Evolutionary conservation across 2,888 invertebrate species (phyloP).

Genomic region (Dolichomitus sp.): DNA sequence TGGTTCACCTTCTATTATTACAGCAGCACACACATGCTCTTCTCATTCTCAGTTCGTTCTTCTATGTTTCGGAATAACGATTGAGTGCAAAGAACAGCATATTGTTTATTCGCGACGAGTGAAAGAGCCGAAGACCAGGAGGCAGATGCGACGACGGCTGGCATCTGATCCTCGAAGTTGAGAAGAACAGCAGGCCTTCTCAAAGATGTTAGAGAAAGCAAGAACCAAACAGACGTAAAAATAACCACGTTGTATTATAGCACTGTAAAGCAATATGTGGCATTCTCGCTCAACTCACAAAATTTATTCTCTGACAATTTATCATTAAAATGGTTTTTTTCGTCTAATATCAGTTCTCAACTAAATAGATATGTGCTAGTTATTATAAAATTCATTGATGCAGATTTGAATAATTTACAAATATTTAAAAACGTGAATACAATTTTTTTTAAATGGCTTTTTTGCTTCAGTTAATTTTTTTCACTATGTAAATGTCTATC

Average conservation of each 20-base stretch:
- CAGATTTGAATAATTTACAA: no score
- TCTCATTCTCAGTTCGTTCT: constrained; percentile 34
- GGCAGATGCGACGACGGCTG: constrained; percentile 11
- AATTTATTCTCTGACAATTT: not conserved
- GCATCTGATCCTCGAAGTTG: constrained; percentile 25
- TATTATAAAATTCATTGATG: not conserved
- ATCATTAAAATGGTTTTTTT: not conserved
- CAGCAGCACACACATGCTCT: constrained; percentile 4
- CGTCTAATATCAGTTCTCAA: not conserved
- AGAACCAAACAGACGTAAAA: constrained; percentile 47
- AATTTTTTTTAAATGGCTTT: no score
- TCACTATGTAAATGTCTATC: no score
- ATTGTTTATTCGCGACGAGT: constrained; percentile 58
- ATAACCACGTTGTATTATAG: constrained; percentile 46
- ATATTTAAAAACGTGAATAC: no score
- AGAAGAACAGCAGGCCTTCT: constrained; percentile 41
- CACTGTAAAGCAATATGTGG: not conserved
- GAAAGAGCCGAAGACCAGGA: constrained; percentile 33
- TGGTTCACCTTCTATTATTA: not conserved
- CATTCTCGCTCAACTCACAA: constrained; percentile 38
- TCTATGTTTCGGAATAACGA: constrained; percentile 22
- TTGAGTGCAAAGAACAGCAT: constrained; percentile 21
- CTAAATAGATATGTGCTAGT: not conserved
- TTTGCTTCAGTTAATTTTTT: no score
- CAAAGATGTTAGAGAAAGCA: constrained; percentile 50